phyloP scores from a whole-genome alignment of 2,797 vertebrate genomes.

The Sebastes taczanowskii region DNA sequence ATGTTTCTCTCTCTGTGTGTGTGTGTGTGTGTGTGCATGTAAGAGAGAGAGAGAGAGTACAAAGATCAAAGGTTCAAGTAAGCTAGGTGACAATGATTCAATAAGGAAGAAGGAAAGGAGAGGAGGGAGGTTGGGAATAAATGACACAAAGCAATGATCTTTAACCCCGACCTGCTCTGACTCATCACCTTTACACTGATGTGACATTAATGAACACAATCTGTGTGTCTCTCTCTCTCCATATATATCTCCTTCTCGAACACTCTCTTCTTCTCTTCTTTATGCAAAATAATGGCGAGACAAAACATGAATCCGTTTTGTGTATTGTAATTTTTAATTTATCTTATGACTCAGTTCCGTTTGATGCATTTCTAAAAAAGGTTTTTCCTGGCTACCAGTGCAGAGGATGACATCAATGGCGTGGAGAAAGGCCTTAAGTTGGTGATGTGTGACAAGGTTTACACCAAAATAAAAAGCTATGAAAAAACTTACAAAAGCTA shows the following conservation, averaged over 20 bases:
- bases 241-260: neutral
- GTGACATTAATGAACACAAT: conserved; percentile 25
- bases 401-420: neutral
- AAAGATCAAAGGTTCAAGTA: conserved; percentile 55
- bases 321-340: neutral
- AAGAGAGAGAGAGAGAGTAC: neutral
- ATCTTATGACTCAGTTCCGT: neutral
- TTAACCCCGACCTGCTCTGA: conserved; percentile 28
- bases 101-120: conserved; percentile 7
- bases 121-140: conserved; percentile 8
- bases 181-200: conserved; percentile 34
- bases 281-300: neutral
- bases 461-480: neutral
- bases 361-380: conserved; percentile 14
- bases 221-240: neutral
- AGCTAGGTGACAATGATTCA: conserved; percentile 44
- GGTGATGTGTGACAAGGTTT: neutral
- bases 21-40: conserved; percentile 39
- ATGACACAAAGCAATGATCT: conserved; percentile 58
- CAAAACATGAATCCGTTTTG: neutral
- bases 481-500: neutral
- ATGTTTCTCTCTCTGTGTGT: conserved; percentile 64
- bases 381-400: neutral
- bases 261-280: neutral
- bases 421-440: neutral